Evolutionary conservation across 2,113 vertebrate species (phyloP), one percentile per base, ranked within the genome.

Genomic region (Ailuropoda melanoleuca): DNA sequence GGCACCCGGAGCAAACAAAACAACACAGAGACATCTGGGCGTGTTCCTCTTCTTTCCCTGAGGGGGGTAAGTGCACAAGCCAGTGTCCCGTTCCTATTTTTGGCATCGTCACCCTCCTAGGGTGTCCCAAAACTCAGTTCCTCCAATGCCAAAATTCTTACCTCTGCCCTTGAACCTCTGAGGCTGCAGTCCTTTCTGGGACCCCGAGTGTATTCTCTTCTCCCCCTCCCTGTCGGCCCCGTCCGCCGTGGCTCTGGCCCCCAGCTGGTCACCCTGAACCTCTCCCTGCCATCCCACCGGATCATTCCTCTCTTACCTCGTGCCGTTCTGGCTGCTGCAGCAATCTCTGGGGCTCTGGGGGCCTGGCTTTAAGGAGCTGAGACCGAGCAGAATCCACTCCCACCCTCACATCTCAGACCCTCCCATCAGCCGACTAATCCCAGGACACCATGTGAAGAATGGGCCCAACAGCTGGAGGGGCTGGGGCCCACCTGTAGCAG

Each of bases 391-490:
- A 97, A 93, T 88, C 83, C 89, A 66, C 58, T 94, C 70, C 89
- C 77, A 91, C 31, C 5, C 82, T 74, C 62, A 78, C 62, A 93
- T 81, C 24, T 55, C 85, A 95, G 93, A 24, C 62, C 70, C 80
- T 97, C 80, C 87, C 72, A 64, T 37, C 39, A 29, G 83, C 48
- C 19, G 1, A 31, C 56, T 93, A 94, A 96, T 77, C 80, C 62
- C 39, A 80, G 55, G 80, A 84, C 55, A 74, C 0, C 10, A 82
- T 80, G n/a, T 72, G 34, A 92, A 96, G 72, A 64, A 94, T 70
- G 88, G 77, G 70, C 46, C 39, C 81, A 93, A 82, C 81, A 94
- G 77, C 96, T 97, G 72, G 85, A 95, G 43, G 43, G 37, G 37
- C 68, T 64, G 46, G 37, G 46, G 37, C 58, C 29, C 90, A 90